Conservation (phyloP, 2,797 vertebrate species). For the Pelochelys cantorii region DNA sequence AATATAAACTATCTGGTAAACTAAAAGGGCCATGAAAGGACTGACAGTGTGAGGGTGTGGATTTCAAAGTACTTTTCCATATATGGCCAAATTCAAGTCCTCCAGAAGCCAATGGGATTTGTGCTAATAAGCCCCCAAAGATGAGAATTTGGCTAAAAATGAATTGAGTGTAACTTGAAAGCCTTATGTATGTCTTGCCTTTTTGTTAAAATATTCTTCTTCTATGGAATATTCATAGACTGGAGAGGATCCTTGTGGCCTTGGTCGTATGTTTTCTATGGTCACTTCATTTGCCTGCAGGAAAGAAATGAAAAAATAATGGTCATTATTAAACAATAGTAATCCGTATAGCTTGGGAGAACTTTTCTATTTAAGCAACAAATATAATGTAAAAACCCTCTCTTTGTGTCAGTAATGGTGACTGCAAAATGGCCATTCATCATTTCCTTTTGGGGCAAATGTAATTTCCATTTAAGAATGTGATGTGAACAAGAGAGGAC, state of each 20-base stretch:
- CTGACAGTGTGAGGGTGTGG: neutral
- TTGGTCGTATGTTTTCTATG: slow-evolving; percentile 89
- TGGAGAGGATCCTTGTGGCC: slow-evolving; percentile 97
- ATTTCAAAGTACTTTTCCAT: neutral
- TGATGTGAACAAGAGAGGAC: neutral
- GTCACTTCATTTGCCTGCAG: slow-evolving; percentile 88
- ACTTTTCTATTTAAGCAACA: neutral
- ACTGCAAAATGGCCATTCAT: neutral
- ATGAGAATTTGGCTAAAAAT: neutral
- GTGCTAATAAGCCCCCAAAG: neutral
- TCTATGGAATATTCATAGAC: slow-evolving; percentile 89
- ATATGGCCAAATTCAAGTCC: neutral
- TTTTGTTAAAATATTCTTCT: slow-evolving; percentile 81
- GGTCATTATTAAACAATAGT: neutral
- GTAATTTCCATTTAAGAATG: neutral
- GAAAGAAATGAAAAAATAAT: slow-evolving; percentile 7
- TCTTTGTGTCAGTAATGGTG: neutral
- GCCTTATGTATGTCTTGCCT: slow-evolving; percentile 78
- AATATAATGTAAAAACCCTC: neutral
- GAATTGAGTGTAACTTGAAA: neutral
- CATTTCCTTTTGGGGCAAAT: neutral
- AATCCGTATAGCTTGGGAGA: neutral
- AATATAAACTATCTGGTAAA: neutral
- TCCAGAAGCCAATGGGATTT: neutral
- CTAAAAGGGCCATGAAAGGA: neutral